Base-by-base conservation (phyloP, 1,140 invertebrate genomes). In the Cheumatopsyche charites region DNA sequence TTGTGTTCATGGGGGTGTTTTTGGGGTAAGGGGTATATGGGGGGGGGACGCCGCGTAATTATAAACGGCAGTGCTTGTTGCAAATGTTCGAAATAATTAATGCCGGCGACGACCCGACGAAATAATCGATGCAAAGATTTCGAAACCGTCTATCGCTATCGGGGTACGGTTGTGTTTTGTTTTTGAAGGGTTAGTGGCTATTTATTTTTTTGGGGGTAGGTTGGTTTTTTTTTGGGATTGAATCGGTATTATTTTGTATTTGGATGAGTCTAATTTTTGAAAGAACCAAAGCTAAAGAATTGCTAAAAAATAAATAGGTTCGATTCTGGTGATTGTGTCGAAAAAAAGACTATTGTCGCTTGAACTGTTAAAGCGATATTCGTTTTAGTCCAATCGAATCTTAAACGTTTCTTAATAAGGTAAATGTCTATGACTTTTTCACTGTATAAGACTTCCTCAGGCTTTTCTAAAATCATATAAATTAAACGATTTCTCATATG, bases 31-130 rank as follows among this genome's bases (percentile, higher is more conserved):
- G 47, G 69, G 49, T 29, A 67, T 49, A 29, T n/a, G 55, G 13
- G 74, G 65, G 71, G 66, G 67, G 42, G 73, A 78, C 78, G 78
- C 77, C 79, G 75, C 79, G 79, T 82, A 82, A 83, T 83, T 76
- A 76, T 76, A 76, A 76, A 73, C 75, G 75, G 52, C 73, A 72
- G 75, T 76, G 75, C 75, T 76, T 76, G 75, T 76, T 76, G 75
- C 75, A 76, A 76, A 76, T 76, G 75, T 76, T 76, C 71, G 72
- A 73, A 76, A 76, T 76, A 76, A 76, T 76, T 76, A 76, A 76
- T 76, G 75, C 75, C 72, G 81, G 79, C 78, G 77, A 79, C 79
- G 74, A 75, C 74, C 74, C 68, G 74, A 47, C 71, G 74, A 73
- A 75, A 75, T 75, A 75, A 75, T 75, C 74, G 74, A 75, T 75